Base-by-base conservation (phyloP, 1,140 invertebrate species). In the Antheraea pernyi region DNA sequence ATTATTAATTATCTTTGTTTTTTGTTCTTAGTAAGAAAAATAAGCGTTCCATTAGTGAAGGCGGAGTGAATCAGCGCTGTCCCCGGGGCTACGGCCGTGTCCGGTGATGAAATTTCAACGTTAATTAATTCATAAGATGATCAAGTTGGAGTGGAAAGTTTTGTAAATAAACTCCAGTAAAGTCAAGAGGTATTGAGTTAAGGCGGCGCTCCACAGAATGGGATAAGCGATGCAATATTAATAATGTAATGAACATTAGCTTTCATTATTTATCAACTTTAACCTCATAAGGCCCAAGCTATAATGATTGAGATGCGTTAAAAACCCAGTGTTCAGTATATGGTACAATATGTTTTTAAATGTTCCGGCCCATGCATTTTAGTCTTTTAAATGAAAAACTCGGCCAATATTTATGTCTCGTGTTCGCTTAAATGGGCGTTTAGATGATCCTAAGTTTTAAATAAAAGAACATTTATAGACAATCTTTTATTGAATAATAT, bases 81-180 rank as follows among this genome's bases (percentile, higher is more conserved):
- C 46, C 46, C 46, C 46, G 46, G 59, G 59, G 59, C 8, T n/a
- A 53, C 16, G 11, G 59, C 19, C 11, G 37, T n/a, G 64, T 65
- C 64, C 46, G 39, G 39, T 65, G 64, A 48, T 46, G 64, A 65
- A 65, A 53, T 65, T 48, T 65, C 19, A 13, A 63, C 61, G 30
- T 65, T 65, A 65, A 65, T 65, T 65, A 65, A 65, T 65, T 65
- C 64, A 65, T 65, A 19, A 65, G 64, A 65, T 65, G 64, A 65
- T 48, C 64, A 65, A 46, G 39, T 13, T 18, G 37, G 13, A 36
- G 64, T 64, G 64, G 39, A 46, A 65, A 65, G 64, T 65, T 65
- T 19, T 65, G 46, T 53, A 65, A 30, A 65, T 46, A 65, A 65
- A 65, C 64, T 65, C 46, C 19, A 11, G 19, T 22, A 61, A 22